These are phyloP conservation scores for Dynastes hyllus DNA, from an alignment of 2,888 invertebrate genomes.

Conservation along the genomic window DNA sequence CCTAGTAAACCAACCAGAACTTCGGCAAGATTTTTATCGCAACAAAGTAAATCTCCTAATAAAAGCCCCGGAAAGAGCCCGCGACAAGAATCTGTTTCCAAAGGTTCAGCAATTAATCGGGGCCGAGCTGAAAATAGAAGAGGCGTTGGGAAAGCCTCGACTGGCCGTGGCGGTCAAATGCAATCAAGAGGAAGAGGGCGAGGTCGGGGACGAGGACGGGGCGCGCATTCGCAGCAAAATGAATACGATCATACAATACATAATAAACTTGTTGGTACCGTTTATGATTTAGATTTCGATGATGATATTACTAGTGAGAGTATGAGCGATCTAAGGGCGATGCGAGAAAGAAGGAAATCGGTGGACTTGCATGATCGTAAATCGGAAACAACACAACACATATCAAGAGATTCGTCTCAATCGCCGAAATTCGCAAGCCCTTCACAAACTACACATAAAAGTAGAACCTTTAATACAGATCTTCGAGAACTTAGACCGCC, in stretches of 20 bases:
- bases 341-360: conserved; percentile 86
- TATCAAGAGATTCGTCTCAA: conserved; percentile 73
- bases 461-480: conserved; percentile 67
- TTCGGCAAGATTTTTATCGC: conserved; percentile 77
- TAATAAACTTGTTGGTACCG: conserved; percentile 88
- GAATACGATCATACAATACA: conserved; percentile 79
- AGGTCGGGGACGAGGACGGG: conserved; percentile 69
- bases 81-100: conserved; percentile 74
- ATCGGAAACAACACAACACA: conserved; percentile 59
- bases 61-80: conserved; percentile 70
- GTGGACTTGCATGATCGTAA: conserved; percentile 78
- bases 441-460: conserved; percentile 67
- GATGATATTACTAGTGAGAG: conserved; percentile 86
- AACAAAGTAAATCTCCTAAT: conserved; percentile 79
- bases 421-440: conserved; percentile 77
- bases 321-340: conserved; percentile 82
- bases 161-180: conserved; percentile 62
- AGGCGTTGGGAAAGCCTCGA: conserved; percentile 60
- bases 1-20: conserved; percentile 76
- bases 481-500: conserved; percentile 72
- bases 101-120: conserved; percentile 71
- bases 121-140: conserved; percentile 70
- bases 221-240: conserved; percentile 59
- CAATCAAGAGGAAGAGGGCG: conserved; percentile 66
- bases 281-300: conserved; percentile 89